Percentiles rank a stretch among this genome's conserved stretches.
Conservation (phyloP, 2,888 invertebrate species). For the Hymenopus coronatus region DNA sequence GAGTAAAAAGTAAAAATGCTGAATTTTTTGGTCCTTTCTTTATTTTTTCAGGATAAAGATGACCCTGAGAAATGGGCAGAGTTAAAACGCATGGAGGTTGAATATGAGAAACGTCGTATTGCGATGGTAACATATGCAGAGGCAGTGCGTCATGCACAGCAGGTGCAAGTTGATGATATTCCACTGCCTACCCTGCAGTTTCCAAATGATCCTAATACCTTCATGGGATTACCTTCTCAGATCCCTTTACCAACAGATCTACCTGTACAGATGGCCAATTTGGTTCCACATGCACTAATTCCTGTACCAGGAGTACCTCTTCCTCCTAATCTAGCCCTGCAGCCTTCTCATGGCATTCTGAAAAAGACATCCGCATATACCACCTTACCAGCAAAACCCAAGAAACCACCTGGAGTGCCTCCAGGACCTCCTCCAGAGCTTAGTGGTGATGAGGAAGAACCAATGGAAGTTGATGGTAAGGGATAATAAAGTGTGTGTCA, state of each 20-base stretch:
- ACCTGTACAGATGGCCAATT: conserved; percentile 31
- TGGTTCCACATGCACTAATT: conserved; percentile 38
- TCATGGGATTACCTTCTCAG: conserved; percentile 48
- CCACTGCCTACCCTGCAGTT: conserved; percentile 65
- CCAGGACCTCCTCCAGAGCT: conserved; percentile 79
- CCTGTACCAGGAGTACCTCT: conserved; percentile 44
- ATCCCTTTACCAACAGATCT: conserved; percentile 52
- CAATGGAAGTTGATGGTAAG: conserved; percentile 31
- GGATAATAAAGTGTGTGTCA: neutral
- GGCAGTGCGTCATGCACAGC: conserved; percentile 92
- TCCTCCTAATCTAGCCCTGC: conserved; percentile 58
- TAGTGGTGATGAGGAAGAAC: conserved; percentile 59
- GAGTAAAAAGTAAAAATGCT: too few relatives aligned
- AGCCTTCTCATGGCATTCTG: conserved; percentile 67
- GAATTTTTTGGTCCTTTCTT: neutral
- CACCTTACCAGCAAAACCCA: conserved; percentile 26
- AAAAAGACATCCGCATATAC: conserved; percentile 67
- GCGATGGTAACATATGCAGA: conserved; percentile 90
- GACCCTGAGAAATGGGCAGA: conserved; percentile 93
- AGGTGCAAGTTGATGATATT: conserved; percentile 90
- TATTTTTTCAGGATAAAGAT: conserved; percentile 76
- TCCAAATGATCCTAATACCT: conserved; percentile 39
- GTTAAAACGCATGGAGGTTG: conserved; percentile 83
- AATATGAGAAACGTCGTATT: conserved; percentile 86
- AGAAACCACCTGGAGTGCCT: conserved; percentile 76